Evolutionary conservation across 2,888 invertebrate genomes (phyloP), one percentile per base, ranked within the genome.

Genomic region (Ophion obscuratus): DNA sequence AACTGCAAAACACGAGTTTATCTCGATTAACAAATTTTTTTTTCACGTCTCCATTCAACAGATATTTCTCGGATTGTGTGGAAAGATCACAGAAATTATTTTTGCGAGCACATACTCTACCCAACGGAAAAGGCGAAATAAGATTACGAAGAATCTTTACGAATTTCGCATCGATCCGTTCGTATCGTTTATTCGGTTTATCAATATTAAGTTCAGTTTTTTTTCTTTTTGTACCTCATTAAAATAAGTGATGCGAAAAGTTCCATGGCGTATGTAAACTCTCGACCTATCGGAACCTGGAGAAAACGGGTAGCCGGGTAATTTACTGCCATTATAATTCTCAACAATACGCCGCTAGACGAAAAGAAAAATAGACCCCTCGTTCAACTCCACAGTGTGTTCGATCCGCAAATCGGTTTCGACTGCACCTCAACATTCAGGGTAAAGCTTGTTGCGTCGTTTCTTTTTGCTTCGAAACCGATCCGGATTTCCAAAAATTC

Each of bases 241-340:
- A 61, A 40, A 9, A 40, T 40, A 40, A 40, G 0, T 40, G 6
- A 9, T 9, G 6, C 7, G 0, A 0, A 40, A 40, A 40, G 9
- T 40, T 6, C 40, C 7, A 40, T 9, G 9, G 40, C n/a, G 11
- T 62, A 62, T 11, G 20, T 47, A 2, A 36, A 47, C 57, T 67
- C 76, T 67, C 76, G 76, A 77, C 61, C 20, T 31, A 47, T 61
- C 66, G 47, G 53, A 31, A n/a, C 62, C 11, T 17, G 57, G 75
- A 62, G 62, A 40, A 66, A 73, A 17, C 66, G 67, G 31, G 17
- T 64, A 27, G 59, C 31, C 36, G 20, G 57, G 31, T 66, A 71
- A 85, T 75, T 40, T 74, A 85, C 81, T 81, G 85, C 81, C 85
- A 70, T 62, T 67, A 44, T 74, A 57, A 67, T 62, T 17, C 4